Evolutionary conservation across 2,797 vertebrate species (phyloP).

Genomic region (Champsocephalus gunnari): DNA sequence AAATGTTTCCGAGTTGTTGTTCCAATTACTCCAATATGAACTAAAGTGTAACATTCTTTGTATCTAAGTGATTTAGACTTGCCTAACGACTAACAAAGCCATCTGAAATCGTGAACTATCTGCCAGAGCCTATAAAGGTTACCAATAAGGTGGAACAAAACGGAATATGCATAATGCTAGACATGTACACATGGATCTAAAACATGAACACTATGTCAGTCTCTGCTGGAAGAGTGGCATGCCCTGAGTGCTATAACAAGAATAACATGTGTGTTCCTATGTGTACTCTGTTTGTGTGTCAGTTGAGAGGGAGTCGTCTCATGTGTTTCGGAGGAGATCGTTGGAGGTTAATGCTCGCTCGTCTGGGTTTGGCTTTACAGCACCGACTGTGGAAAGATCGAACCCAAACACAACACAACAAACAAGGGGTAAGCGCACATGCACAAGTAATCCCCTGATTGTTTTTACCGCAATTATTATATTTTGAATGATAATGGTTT

Average conservation of each 20-base stretch:
- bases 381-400: constrained; percentile 34
- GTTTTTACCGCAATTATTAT: too few species aligned
- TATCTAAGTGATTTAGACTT: too few species aligned
- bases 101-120: too few species aligned
- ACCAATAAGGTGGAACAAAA: too few species aligned
- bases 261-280: neutral
- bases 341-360: constrained; percentile 67
- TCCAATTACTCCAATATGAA: too few species aligned
- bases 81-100: too few species aligned
- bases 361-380: constrained; percentile 25
- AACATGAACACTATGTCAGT: neutral
- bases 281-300: constrained; percentile 25
- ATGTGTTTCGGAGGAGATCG: constrained; percentile 75
- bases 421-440: constrained; percentile 57
- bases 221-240: neutral
- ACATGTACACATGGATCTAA: neutral
- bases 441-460: neutral
- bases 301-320: constrained; percentile 81
- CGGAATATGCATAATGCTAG: neutral
- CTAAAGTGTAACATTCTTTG: too few species aligned
- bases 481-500: too few species aligned
- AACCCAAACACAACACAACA: constrained; percentile 45
- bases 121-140: too few species aligned
- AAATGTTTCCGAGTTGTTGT: too few species aligned
- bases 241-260: neutral